Evolutionary conservation across 2,797 vertebrate species (phyloP).

Genomic region (Simalia tracyae): DNA sequence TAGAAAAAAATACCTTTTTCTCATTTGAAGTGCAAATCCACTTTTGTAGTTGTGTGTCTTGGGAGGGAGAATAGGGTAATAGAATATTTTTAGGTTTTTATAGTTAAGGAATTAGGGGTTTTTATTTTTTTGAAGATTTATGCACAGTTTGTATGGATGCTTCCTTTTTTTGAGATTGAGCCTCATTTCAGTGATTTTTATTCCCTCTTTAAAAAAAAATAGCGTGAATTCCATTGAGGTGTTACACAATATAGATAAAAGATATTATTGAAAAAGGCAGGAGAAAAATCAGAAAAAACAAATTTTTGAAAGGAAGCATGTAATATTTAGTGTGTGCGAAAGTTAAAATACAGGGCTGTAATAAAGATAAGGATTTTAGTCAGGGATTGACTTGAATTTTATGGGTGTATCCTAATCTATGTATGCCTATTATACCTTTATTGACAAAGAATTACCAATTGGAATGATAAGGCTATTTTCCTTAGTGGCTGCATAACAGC

Average conservation of each 20-base stretch:
- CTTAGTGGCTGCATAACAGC: not conserved
- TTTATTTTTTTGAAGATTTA: not conserved
- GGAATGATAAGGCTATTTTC: not conserved
- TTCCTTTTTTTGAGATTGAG: not conserved
- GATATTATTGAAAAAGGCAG: not conserved
- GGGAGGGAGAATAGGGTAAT: not conserved
- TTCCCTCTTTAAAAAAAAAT: not conserved
- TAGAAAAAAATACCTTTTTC: not conserved
- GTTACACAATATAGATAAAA: not conserved
- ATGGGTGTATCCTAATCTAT: too few relatives aligned
- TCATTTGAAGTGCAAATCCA: not conserved
- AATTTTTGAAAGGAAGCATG: not conserved
- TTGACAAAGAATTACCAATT: not conserved
- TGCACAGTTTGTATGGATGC: not conserved
- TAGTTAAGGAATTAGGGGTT: not conserved
- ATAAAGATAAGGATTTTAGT: not conserved
- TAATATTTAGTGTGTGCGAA: not conserved
- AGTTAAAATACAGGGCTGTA: not conserved
- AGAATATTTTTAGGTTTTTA: too few relatives aligned
- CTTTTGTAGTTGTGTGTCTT: too few relatives aligned
- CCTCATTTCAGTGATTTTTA: not conserved
- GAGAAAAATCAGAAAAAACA: not conserved
- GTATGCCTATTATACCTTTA: not conserved
- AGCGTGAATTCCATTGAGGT: not conserved
- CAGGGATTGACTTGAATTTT: not conserved